Conservation (phyloP, 2,797 vertebrate species). For the Mormyrops attenuatus region DNA sequence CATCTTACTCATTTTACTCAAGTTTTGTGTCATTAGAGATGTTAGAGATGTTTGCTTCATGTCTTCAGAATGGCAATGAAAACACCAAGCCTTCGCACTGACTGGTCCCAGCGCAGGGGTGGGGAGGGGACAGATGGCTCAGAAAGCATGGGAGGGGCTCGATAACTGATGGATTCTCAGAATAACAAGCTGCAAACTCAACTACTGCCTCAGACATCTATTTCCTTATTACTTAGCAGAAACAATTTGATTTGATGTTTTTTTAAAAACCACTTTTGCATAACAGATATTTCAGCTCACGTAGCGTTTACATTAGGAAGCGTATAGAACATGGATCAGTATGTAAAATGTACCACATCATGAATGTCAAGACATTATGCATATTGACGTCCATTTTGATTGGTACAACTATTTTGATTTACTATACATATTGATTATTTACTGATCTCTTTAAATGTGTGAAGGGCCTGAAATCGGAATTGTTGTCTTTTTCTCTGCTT, state of each 20-base stretch:
- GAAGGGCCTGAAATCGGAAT: slow-evolving; percentile 21
- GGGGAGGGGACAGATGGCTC: not conserved
- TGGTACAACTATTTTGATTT: slow-evolving; percentile 17
- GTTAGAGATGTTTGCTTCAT: not conserved
- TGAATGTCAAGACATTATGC: slow-evolving; percentile 3
- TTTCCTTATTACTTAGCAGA: not conserved
- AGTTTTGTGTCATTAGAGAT: not conserved
- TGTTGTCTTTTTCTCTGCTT: not conserved
- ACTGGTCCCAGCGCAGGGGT: not conserved
- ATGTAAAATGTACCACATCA: not conserved
- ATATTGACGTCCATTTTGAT: slow-evolving; percentile 19
- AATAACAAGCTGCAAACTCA: slow-evolving; percentile 9
- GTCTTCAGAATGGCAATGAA: not conserved
- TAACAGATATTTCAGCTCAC: not conserved
- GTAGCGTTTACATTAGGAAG: not conserved
- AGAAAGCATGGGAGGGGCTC: not conserved
- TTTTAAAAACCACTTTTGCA: not conserved
- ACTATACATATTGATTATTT: slow-evolving; percentile 23
- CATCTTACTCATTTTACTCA: not conserved
- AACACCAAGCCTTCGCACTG: not conserved
- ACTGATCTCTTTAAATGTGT: slow-evolving; percentile 22
- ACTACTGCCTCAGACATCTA: not conserved
- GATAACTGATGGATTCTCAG: slow-evolving; percentile 30
- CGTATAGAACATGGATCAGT: not conserved
- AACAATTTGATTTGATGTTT: not conserved